A percentile compares a stretch with the other conserved stretches of the same genome.
phyloP scores from a whole-genome alignment of 2,797 vertebrate species.

The Sebastes ruberrimus region DNA sequence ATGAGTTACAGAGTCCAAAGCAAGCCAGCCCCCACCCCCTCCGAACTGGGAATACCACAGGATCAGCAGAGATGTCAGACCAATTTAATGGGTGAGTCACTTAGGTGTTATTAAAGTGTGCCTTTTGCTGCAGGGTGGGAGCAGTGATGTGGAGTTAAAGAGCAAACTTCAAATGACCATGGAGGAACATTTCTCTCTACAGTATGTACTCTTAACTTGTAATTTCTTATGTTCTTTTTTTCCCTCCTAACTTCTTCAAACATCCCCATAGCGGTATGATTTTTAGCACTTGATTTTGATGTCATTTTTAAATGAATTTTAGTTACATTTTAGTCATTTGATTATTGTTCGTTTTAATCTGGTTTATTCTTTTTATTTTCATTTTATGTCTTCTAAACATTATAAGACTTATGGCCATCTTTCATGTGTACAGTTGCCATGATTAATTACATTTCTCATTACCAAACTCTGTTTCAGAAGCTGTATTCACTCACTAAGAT shows the following conservation, averaged over 20 bases:
- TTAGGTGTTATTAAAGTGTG: constrained; percentile 72
- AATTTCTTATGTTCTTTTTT: background rate
- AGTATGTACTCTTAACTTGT: background rate
- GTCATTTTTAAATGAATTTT: background rate
- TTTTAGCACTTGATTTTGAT: background rate
- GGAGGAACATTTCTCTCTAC: constrained; percentile 30
- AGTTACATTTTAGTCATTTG: background rate
- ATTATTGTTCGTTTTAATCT: background rate
- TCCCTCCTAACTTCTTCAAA: background rate
- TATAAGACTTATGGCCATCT: background rate
- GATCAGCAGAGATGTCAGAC: constrained; percentile 73
- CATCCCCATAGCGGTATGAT: background rate
- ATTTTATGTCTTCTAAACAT: background rate
- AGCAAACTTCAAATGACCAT: constrained; percentile 67
- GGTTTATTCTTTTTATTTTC: background rate
- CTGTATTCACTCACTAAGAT: background rate
- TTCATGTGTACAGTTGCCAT: background rate
- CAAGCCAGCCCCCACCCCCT: constrained; percentile 33
- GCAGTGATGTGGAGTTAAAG: constrained; percentile 60
- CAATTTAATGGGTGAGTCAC: constrained; percentile 84
- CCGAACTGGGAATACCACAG: constrained; percentile 73
- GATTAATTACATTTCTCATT: background rate
- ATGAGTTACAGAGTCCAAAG: constrained; percentile 74
- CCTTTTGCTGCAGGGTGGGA: constrained; percentile 51
- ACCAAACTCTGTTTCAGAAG: background rate